phyloP scores from a whole-genome alignment of 2,888 invertebrate genomes.

The Megamerina dolium region DNA sequence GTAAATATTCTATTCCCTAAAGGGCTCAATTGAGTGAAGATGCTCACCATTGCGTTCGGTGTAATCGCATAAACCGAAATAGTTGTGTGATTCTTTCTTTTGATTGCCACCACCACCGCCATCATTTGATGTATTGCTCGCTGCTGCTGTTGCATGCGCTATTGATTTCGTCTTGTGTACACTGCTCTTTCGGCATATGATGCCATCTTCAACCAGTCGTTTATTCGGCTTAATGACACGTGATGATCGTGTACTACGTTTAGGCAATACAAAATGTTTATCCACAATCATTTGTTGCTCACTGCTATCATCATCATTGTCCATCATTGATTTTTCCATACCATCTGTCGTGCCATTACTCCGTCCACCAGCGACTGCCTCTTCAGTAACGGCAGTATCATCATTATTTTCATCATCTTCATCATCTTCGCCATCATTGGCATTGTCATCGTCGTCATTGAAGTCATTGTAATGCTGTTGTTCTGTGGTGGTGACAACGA shows the following conservation, averaged over 20 bases:
- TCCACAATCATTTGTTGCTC: slow-evolving; percentile 35
- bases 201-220: slow-evolving; percentile 68
- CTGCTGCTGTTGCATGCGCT: slow-evolving; percentile 11
- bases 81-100: slow-evolving; percentile 27
- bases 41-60: slow-evolving; percentile 17
- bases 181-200: slow-evolving; percentile 37
- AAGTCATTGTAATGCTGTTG: background rate
- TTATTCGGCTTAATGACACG: slow-evolving; percentile 85
- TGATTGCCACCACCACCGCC: background rate
- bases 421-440: slow-evolving; percentile 14
- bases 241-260: slow-evolving; percentile 77
- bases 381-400: slow-evolving; percentile 19
- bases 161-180: slow-evolving; percentile 26
- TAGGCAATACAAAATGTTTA: slow-evolving; percentile 64
- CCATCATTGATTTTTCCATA: slow-evolving; percentile 2
- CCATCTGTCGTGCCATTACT: slow-evolving; percentile 1
- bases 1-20: too few species aligned
- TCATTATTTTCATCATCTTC: slow-evolving; percentile 19
- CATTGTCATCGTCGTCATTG: slow-evolving; percentile 3
- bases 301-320: slow-evolving; percentile 17
- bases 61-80: slow-evolving; percentile 33
- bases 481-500: background rate
- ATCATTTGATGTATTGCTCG: slow-evolving; percentile 9
- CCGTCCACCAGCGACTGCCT: background rate
- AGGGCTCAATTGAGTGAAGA: background rate